phyloP scores from a whole-genome alignment of 2,113 vertebrate species.

The Epinephelus lanceolatus region DNA sequence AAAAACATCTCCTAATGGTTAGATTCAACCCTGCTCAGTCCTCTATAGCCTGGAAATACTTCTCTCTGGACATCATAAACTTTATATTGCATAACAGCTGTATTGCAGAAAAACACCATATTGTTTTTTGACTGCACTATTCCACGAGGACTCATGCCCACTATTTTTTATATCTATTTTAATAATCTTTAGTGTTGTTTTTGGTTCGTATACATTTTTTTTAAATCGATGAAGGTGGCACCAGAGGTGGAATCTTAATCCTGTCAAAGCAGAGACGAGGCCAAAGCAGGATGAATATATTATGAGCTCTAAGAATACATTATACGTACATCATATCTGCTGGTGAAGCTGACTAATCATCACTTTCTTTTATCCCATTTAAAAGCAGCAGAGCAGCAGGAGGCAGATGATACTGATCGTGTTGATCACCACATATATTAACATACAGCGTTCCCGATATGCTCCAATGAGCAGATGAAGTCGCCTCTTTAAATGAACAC shows the following conservation, averaged over 20 bases:
- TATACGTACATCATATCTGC: neutral
- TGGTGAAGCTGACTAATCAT: neutral
- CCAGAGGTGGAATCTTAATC: neutral
- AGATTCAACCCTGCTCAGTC: neutral
- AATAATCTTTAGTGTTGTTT: neutral
- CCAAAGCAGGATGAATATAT: neutral
- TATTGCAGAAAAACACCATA: neutral
- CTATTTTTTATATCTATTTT: neutral
- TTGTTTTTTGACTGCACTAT: neutral
- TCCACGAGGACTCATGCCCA: neutral
- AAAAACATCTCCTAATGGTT: neutral
- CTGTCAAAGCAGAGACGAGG: neutral
- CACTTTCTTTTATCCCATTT: neutral
- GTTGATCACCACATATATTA: neutral
- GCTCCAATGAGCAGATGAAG: constrained; percentile 7
- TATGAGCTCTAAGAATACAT: neutral
- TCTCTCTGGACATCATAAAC: constrained; percentile 24
- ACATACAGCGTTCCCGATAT: neutral
- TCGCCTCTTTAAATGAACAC: neutral
- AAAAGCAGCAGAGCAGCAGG: neutral
- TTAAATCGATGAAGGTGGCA: too few species aligned
- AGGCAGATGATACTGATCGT: neutral
- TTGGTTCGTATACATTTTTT: neutral
- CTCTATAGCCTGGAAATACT: neutral
- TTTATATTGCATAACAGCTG: constrained; percentile 4